These are phyloP conservation scores for Solea senegalensis DNA, from an alignment of 2,113 vertebrate species.

Conservation along the genomic window DNA sequence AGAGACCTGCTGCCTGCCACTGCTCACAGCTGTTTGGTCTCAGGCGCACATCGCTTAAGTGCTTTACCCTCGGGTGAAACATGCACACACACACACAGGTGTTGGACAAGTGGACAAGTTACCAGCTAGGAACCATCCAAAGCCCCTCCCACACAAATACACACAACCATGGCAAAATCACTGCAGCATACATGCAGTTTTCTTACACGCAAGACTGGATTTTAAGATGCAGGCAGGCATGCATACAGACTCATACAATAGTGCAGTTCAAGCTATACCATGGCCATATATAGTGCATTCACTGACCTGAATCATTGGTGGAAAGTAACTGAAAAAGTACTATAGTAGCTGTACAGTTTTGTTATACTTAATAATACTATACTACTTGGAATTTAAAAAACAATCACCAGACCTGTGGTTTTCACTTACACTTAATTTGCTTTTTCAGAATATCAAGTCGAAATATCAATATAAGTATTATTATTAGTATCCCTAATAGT, in stretches of 20 bases:
- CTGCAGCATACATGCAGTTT: slow-evolving; percentile 51
- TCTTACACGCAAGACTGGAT: slow-evolving; percentile 55
- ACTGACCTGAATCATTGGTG: slow-evolving; percentile 19
- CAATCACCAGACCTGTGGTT: too few relatives aligned
- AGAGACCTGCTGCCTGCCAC: slow-evolving; percentile 62
- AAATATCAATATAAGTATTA: too few relatives aligned
- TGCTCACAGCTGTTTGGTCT: slow-evolving; percentile 84
- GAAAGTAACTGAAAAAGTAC: slow-evolving; percentile 1
- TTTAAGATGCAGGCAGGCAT: slow-evolving; percentile 52
- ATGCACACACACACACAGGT: slow-evolving; percentile 60
- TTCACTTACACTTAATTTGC: too few relatives aligned
- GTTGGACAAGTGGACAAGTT: slow-evolving; percentile 46
- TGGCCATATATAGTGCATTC: slow-evolving; percentile 23
- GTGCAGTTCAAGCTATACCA: slow-evolving; percentile 26
- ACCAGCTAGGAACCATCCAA: slow-evolving; percentile 21
- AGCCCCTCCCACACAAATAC: slow-evolving; percentile 7
- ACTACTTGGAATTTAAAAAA: too few relatives aligned
- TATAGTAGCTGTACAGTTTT: background rate
- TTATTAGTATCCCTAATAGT: too few relatives aligned
- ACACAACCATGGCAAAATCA: slow-evolving; percentile 50
- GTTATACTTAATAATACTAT: background rate
- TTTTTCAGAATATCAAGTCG: too few relatives aligned
- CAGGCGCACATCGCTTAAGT: slow-evolving; percentile 82
- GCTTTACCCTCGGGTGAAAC: slow-evolving; percentile 81
- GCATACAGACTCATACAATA: slow-evolving; percentile 38